These are phyloP conservation scores for Notodonta ziczac DNA, from an alignment of 2,888 invertebrate genomes.

Conservation along the genomic window DNA sequence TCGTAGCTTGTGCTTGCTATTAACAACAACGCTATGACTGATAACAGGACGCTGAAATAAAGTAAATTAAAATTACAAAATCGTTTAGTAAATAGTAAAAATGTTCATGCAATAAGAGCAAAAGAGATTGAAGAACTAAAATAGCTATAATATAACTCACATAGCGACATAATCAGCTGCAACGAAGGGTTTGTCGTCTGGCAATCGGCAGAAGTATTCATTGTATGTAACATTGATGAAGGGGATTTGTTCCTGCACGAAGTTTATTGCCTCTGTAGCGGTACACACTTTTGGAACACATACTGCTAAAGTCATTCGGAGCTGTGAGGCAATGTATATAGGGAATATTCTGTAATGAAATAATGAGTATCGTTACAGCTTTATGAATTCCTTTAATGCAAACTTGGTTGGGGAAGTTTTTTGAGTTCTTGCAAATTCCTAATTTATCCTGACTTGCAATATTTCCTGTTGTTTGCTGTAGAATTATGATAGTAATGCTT, in stretches of 20 bases:
- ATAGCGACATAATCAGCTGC: conserved; percentile 60
- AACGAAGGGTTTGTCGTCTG: conserved; percentile 58
- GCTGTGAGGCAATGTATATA: conserved; percentile 16
- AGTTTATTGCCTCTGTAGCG: conserved; percentile 45
- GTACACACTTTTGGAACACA: conserved; percentile 61
- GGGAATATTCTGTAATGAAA: conserved; percentile 46
- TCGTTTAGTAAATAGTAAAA: not conserved
- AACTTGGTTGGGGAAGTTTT: no score
- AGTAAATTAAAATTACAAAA: not conserved
- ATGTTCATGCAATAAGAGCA: not conserved
- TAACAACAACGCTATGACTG: conserved; percentile 44
- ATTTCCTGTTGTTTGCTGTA: no score
- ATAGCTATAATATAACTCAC: conserved; percentile 44
- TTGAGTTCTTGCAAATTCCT: no score
- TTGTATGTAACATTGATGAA: conserved; percentile 46
- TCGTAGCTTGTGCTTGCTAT: conserved; percentile 57
- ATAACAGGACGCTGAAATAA: conserved; percentile 55
- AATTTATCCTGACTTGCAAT: no score
- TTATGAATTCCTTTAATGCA: no score
- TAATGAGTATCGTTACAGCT: not conserved
- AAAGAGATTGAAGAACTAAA: no score
- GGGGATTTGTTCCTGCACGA: conserved; percentile 34
- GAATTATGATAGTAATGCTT: no score
- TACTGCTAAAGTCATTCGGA: conserved; percentile 40
- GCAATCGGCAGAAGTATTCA: conserved; percentile 60